Evolutionary conservation across 2,113 vertebrate species (phyloP).

Genomic region (Taurulus bubalis): DNA sequence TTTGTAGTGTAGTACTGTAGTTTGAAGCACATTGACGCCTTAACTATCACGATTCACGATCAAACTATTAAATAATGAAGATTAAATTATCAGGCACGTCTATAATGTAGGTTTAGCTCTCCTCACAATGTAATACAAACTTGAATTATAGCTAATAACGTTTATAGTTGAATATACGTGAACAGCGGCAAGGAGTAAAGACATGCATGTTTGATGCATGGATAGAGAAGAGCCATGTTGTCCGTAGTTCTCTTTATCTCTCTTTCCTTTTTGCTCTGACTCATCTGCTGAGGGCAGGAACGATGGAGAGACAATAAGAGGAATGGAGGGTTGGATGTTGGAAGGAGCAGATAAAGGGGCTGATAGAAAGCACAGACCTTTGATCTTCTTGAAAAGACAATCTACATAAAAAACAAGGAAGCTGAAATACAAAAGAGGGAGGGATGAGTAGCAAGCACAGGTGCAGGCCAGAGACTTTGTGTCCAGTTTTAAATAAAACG

Average conservation of each 20-base stretch:
- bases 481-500: conserved; percentile 27
- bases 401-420: conserved; percentile 62
- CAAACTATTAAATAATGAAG: not conserved
- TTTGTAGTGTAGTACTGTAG: not conserved
- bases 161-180: not conserved
- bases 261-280: conserved; percentile 17
- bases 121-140: not conserved
- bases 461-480: conserved; percentile 37
- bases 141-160: not conserved
- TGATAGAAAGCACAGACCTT: conserved; percentile 55
- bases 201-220: conserved; percentile 5
- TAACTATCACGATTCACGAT: not conserved
- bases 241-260: not conserved
- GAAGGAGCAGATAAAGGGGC: conserved; percentile 44
- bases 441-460: conserved; percentile 32
- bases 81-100: not conserved
- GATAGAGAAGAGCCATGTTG: not conserved
- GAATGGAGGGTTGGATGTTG: conserved; percentile 27
- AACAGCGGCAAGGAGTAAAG: conserved; percentile 9
- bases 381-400: conserved; percentile 66
- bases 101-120: not conserved
- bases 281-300: conserved; percentile 20
- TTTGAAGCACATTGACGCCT: not conserved
- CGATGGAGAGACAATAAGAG: conserved; percentile 48
- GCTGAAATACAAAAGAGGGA: conserved; percentile 32